Evolutionary conservation across 2,888 invertebrate genomes (phyloP).

Genomic region (Nemotelus nigrinus): DNA sequence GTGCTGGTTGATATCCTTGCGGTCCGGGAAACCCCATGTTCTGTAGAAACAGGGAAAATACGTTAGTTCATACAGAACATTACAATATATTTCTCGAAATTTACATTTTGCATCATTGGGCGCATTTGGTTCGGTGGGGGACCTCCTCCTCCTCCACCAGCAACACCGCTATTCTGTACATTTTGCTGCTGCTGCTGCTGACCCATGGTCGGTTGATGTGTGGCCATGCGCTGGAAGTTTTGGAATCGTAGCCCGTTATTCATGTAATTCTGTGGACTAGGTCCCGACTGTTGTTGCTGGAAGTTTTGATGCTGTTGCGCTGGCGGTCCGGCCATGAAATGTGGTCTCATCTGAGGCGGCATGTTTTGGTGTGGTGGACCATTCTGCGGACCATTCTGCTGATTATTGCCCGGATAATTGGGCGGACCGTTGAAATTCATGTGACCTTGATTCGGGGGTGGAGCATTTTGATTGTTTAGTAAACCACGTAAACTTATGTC

Average conservation of each 20-base stretch:
- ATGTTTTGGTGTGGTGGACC: slow-evolving; percentile 63
- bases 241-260: slow-evolving; percentile 64
- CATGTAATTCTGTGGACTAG: slow-evolving; percentile 65
- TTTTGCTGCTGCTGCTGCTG: slow-evolving; percentile 48
- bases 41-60: slow-evolving; percentile 52
- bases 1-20: slow-evolving; percentile 65
- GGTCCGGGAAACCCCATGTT: slow-evolving; percentile 64
- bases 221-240: slow-evolving; percentile 64
- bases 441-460: slow-evolving; percentile 62
- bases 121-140: slow-evolving; percentile 61
- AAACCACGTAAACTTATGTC: slow-evolving; percentile 65
- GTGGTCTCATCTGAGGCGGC: slow-evolving; percentile 62
- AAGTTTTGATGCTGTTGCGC: slow-evolving; percentile 63
- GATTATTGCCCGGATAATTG: slow-evolving; percentile 60
- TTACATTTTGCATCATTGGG: slow-evolving; percentile 65
- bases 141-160: slow-evolving; percentile 53
- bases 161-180: slow-evolving; percentile 56
- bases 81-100: slow-evolving; percentile 46
- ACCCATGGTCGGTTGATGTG: slow-evolving; percentile 69
- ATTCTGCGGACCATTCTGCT: slow-evolving; percentile 63
- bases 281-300: slow-evolving; percentile 62
- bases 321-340: slow-evolving; percentile 62
- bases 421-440: slow-evolving; percentile 60
- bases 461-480: slow-evolving; percentile 63
- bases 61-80: slow-evolving; percentile 9